phyloP scores from a whole-genome alignment of 1,140 invertebrate species.

The Papilio polytes region DNA sequence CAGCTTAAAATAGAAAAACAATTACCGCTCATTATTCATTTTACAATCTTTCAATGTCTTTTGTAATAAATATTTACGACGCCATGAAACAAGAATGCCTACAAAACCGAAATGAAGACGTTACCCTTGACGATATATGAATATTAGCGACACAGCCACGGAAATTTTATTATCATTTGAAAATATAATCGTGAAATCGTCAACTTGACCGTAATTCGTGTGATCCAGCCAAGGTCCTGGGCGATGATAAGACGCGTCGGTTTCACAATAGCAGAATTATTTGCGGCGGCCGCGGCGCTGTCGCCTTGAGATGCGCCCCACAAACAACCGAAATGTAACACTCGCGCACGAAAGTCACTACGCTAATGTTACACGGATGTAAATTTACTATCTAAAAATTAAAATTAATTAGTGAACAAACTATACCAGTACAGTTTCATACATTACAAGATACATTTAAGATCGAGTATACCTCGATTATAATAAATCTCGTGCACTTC shows the following conservation, averaged over 20 bases:
- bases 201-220: slow-evolving; percentile 83
- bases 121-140: slow-evolving; percentile 33
- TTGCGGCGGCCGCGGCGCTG: slow-evolving; percentile 73
- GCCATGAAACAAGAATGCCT: neutral
- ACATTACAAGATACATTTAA: neutral
- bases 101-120: slow-evolving; percentile 1
- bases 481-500: neutral
- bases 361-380: neutral
- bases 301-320: slow-evolving; percentile 79
- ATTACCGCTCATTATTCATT: slow-evolving; percentile 15
- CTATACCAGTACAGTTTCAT: neutral
- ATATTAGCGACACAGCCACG: slow-evolving; percentile 46
- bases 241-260: slow-evolving; percentile 71
- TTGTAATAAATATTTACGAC: slow-evolving; percentile 14
- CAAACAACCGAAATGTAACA: slow-evolving; percentile 77
- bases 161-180: slow-evolving; percentile 68
- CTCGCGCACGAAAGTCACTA: slow-evolving; percentile 55
- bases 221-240: slow-evolving; percentile 75
- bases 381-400: neutral
- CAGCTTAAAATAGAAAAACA: slow-evolving; percentile 8
- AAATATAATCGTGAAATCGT: slow-evolving; percentile 78
- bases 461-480: neutral
- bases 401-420: neutral
- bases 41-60: slow-evolving; percentile 1
- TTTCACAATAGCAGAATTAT: slow-evolving; percentile 83